Percentiles rank a stretch among this genome's conserved stretches.
Conservation (phyloP, 35 echinoderm and acorn worm genomes). For the Patiria miniata region DNA sequence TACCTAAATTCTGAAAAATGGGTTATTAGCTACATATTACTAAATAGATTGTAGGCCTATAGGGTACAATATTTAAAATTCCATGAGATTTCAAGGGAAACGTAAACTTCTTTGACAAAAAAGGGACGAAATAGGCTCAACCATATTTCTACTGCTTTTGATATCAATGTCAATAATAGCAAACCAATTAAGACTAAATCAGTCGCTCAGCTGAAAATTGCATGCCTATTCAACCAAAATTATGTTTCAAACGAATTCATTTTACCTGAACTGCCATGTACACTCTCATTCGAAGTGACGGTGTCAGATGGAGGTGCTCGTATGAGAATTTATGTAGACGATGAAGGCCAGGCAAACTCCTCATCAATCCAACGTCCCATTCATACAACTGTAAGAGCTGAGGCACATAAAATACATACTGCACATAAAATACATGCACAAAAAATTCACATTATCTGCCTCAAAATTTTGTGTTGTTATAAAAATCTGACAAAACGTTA, state of each 20-base stretch:
- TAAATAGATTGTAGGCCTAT: background rate
- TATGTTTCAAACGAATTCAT: background rate
- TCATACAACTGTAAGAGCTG: conserved; percentile 26
- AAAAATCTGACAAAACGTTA: no score
- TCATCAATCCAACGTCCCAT: conserved; percentile 37
- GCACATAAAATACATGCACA: conserved; percentile 9
- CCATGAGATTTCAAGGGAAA: background rate
- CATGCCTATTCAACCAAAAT: no score
- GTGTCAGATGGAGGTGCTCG: conserved; percentile 61
- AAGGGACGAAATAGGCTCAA: no score
- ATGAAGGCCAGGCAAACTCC: conserved; percentile 30
- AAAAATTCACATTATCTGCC: background rate
- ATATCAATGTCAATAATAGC: no score
- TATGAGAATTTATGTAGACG: conserved; percentile 26
- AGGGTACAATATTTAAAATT: background rate
- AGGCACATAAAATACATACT: conserved; percentile 34
- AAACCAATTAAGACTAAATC: no score
- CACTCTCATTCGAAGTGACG: conserved; percentile 60
- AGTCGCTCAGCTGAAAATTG: no score
- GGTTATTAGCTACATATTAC: background rate
- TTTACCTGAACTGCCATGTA: conserved; percentile 68
- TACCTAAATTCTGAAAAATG: conserved; percentile 37
- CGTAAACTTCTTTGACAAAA: background rate
- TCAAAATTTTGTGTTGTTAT: no score
- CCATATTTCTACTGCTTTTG: no score